Conservation (phyloP, 92 coral and sea anemone species). For the Metridium senile region DNA sequence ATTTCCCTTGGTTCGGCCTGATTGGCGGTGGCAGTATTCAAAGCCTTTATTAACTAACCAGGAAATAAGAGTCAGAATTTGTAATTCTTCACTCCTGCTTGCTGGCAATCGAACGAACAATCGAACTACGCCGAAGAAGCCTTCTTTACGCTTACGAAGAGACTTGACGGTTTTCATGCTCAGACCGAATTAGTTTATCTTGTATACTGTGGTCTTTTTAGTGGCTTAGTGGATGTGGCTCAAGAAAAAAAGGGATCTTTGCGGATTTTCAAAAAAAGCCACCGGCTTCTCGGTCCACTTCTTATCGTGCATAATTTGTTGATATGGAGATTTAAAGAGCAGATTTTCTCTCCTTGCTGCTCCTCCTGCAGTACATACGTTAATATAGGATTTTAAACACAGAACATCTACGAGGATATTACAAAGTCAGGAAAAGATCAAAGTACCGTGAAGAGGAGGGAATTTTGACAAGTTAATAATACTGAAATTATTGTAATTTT, state of each 20-base stretch:
- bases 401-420: background rate
- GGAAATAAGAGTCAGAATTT: slow-evolving; percentile 12
- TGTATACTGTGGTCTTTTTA: background rate
- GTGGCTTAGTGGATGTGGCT: slow-evolving; percentile 4
- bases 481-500: background rate
- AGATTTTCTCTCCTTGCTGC: background rate
- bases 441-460: background rate
- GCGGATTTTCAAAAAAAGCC: slow-evolving; percentile 1
- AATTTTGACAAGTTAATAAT: background rate
- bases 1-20: background rate
- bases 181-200: background rate
- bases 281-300: background rate
- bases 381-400: too few species aligned
- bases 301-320: slow-evolving; percentile 12
- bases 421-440: background rate
- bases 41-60: slow-evolving; percentile 17
- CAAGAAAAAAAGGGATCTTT: background rate
- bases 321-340: slow-evolving; percentile 11
- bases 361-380: background rate
- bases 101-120: slow-evolving; percentile 9
- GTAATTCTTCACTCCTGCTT: slow-evolving; percentile 1
- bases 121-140: background rate
- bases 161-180: background rate
- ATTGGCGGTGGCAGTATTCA: slow-evolving; percentile 1
- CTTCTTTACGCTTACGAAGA: background rate